Base-by-base conservation (phyloP, 2,888 invertebrate species). In the Seladonia tumulorum region DNA sequence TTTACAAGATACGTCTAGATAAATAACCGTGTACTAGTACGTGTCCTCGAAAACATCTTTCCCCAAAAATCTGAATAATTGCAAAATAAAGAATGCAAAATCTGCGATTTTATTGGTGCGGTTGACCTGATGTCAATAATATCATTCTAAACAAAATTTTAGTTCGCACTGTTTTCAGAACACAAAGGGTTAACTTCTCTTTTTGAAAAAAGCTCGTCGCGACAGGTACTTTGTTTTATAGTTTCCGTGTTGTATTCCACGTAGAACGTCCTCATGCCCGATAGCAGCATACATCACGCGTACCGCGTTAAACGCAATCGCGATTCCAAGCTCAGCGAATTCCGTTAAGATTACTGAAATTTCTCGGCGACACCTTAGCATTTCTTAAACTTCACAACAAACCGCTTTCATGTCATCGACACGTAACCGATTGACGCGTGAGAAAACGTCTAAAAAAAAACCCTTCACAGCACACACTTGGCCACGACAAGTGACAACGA, bases 321-420 rank as follows among this genome's bases (percentile, higher is more conserved):
- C 8, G 39, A 68, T n/a, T 68, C 68, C 68, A 68, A 22, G 35
- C 68, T 68, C 22, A 0, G 35, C 68, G 22, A 68, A 68, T 39
- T 68, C 39, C 68, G 39, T 39, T 8, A 22, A 39, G 39, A 68
- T 68, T 39, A 39, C 68, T 68, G 39, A 68, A 68, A 39, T 68
- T 39, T 68, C 68, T 68, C 63, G 63, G 63, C 29, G 18, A 63
- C 63, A 63, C 29, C 63, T 63, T 18, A 29, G 63, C 63, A 29
- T 29, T 63, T 29, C 63, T 68, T 39, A 39, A 68, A 68, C 68
- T 39, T 35, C 22, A 4, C 22, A 35, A 12, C 22, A 22, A 12
- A 68, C 39, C 39, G 68, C 39, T 10, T 10, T 10, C 35, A 5
- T 39, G 39, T 39, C 68, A 22, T 22, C 35, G 35, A 4, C 22